Percentiles rank a stretch among this genome's conserved stretches.
Conservation (phyloP, 2,797 vertebrate species). For the Varecia variegata region DNA sequence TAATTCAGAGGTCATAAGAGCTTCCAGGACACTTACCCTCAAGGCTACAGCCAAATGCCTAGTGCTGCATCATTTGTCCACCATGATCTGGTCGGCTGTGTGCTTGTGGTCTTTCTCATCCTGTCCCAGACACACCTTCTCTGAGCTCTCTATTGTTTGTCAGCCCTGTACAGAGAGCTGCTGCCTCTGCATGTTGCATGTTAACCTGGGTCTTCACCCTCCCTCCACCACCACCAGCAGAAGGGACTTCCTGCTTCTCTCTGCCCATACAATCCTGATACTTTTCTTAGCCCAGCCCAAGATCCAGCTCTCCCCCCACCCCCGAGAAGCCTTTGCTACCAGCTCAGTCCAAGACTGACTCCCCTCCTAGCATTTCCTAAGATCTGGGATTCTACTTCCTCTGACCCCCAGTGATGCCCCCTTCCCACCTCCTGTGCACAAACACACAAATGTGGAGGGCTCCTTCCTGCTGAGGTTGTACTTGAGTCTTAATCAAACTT, state of each 20-base stretch:
- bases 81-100: too few species aligned
- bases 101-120: background rate
- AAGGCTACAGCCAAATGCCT: background rate
- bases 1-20: background rate
- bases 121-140: background rate
- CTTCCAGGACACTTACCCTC: background rate
- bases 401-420: background rate
- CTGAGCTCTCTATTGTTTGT: background rate
- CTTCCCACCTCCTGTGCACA: accelerated
- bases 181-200: background rate
- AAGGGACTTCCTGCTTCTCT: background rate
- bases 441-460: background rate
- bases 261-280: background rate
- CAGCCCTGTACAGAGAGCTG: background rate
- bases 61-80: background rate
- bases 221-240: background rate
- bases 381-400: background rate
- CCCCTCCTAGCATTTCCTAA: background rate
- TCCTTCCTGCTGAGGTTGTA: background rate
- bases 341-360: background rate
- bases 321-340: background rate
- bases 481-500: background rate
- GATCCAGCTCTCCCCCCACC: background rate
- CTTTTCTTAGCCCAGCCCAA: background rate
- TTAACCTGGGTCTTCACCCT: too few species aligned